Evolutionary conservation across 2,888 invertebrate genomes (phyloP).

Genomic region (Melieria crassipennis): DNA sequence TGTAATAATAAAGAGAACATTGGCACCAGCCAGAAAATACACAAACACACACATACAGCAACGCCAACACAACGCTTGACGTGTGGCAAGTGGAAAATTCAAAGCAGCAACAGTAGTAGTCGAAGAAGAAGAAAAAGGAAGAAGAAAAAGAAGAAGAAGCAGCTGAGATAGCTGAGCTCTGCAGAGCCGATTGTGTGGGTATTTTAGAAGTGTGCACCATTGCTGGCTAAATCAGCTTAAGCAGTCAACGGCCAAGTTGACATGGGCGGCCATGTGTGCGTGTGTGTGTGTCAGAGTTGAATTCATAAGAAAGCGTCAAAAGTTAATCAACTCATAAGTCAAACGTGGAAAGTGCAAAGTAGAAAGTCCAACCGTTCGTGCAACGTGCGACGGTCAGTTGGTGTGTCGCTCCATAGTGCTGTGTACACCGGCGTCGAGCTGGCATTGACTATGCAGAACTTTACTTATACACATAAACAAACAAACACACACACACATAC

Average conservation of each 20-base stretch:
- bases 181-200: neutral
- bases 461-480: slow-evolving; percentile 9
- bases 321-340: slow-evolving; percentile 46
- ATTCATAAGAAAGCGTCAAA: slow-evolving; percentile 38
- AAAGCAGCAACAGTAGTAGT: neutral
- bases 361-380: no score
- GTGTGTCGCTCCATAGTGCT: no score
- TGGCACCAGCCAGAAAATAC: neutral
- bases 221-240: no score
- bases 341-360: slow-evolving; percentile 28
- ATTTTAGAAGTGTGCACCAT: no score
- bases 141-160: neutral
- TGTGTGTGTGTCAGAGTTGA: neutral
- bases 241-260: neutral
- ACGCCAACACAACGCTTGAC: neutral
- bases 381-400: no score
- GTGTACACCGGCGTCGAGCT: no score
- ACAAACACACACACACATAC: neutral
- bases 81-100: neutral
- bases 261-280: neutral
- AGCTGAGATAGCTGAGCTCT: neutral
- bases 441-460: neutral
- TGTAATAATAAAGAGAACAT: no score
- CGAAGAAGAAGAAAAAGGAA: neutral
- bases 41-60: neutral